Evolutionary conservation across 35 echinoderm and acorn worm genomes (phyloP).

Genomic region (Amphiura filiformis): DNA sequence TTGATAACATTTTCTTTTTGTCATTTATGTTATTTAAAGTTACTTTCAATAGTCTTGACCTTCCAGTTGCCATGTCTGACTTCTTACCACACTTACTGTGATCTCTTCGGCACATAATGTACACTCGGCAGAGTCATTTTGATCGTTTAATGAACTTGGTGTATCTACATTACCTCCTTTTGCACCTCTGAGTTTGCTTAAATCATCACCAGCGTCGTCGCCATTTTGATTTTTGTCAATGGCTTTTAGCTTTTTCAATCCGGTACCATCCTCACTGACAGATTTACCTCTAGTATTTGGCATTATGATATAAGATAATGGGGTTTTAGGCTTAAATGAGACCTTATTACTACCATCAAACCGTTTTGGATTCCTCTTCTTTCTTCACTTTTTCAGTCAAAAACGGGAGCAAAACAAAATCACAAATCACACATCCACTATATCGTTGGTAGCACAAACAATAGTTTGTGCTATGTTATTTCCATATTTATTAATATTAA

Average conservation of each 20-base stretch:
- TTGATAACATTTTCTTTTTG: neutral
- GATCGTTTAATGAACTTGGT: neutral
- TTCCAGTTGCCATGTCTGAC: neutral
- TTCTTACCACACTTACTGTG: neutral
- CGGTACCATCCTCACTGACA: neutral
- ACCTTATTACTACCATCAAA: neutral
- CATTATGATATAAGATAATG: neutral
- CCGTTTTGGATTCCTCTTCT: neutral
- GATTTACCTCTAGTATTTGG: neutral
- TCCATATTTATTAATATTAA: too few species aligned
- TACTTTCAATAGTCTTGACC: constrained; percentile 14
- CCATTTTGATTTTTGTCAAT: neutral
- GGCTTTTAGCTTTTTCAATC: neutral
- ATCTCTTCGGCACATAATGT: neutral
- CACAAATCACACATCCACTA: neutral
- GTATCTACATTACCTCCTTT: neutral
- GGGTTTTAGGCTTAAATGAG: neutral
- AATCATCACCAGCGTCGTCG: neutral
- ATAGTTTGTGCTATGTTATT: too few species aligned
- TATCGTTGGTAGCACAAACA: too few species aligned
- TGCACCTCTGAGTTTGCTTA: neutral
- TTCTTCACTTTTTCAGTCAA: neutral
- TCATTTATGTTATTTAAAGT: neutral
- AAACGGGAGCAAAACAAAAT: neutral
- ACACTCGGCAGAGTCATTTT: neutral